Percentiles rank a stretch among this genome's conserved stretches.
Evolutionary conservation across 35 echinoderm and acorn worm genomes (phyloP).

Genomic region (Nesometra sesokonis): DNA sequence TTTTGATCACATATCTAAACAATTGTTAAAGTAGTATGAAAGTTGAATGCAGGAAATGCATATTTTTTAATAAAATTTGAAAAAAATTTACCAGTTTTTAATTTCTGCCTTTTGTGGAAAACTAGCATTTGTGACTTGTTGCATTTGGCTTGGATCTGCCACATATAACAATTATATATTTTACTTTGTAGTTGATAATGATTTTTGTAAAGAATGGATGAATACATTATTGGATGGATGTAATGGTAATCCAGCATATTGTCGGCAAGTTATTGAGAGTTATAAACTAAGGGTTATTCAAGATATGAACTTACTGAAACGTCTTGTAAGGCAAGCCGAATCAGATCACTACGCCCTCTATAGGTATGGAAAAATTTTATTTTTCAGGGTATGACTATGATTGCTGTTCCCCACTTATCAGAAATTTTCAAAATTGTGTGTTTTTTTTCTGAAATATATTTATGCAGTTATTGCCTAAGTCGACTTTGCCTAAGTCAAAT

Average conservation of each 20-base stretch:
- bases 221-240: conserved; percentile 35
- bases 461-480: neutral
- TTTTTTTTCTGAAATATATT: no score
- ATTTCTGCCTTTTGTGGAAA: no score
- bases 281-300: conserved; percentile 93
- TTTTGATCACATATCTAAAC: no score
- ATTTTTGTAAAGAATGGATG: conserved; percentile 72
- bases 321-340: conserved; percentile 85
- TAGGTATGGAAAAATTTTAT: conserved; percentile 26
- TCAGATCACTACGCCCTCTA: conserved; percentile 96
- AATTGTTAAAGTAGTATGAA: no score
- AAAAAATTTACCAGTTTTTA: no score
- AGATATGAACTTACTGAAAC: conserved; percentile 86
- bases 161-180: no score
- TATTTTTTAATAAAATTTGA: no score
- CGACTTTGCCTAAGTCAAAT: no score
- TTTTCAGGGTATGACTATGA: no score
- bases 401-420: neutral
- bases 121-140: no score
- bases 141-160: no score
- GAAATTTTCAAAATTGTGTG: neutral
- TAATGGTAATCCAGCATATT: conserved; percentile 41
- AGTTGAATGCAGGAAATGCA: no score
- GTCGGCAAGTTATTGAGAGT: conserved; percentile 88
- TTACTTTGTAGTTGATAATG: conserved; percentile 46